phyloP scores from a whole-genome alignment of 2,797 vertebrate genomes.

The Sebastes cheni region DNA sequence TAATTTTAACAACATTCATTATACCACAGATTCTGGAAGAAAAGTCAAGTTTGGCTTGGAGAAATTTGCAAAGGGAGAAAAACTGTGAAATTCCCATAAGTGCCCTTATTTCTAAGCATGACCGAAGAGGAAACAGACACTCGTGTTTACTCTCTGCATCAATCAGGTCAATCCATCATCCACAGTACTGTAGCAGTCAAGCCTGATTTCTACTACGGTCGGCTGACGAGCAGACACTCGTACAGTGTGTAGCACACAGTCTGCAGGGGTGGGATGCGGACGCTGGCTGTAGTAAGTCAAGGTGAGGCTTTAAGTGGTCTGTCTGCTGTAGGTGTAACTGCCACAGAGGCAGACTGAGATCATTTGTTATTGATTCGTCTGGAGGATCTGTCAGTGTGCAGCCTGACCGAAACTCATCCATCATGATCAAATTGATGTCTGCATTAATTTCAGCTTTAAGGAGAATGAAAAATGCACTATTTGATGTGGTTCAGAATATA shows the following conservation, averaged over 20 bases:
- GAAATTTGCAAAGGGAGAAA: neutral
- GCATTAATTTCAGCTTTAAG: conserved; percentile 13
- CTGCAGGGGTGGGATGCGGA: neutral
- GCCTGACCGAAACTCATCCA: conserved; percentile 12
- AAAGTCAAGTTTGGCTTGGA: neutral
- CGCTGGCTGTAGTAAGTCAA: conserved; percentile 2
- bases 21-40: neutral
- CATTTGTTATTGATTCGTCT: conserved; percentile 44
- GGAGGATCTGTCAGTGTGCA: conserved; percentile 10
- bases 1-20: neutral
- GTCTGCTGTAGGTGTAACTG: conserved; percentile 27
- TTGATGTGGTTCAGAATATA: neutral
- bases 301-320: conserved; percentile 23
- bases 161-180: conserved; percentile 27
- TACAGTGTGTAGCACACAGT: neutral
- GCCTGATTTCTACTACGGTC: conserved; percentile 1
- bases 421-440: conserved; percentile 32
- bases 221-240: neutral
- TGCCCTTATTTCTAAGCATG: neutral
- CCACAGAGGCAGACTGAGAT: conserved; percentile 16
- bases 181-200: conserved; percentile 4
- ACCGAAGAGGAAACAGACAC: conserved; percentile 8
- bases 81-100: neutral
- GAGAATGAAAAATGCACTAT: neutral
- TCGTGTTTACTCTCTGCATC: conserved; percentile 5